These are phyloP conservation scores for Cylas formicarius DNA, from an alignment of 1,140 invertebrate species.

Conservation along the genomic window DNA sequence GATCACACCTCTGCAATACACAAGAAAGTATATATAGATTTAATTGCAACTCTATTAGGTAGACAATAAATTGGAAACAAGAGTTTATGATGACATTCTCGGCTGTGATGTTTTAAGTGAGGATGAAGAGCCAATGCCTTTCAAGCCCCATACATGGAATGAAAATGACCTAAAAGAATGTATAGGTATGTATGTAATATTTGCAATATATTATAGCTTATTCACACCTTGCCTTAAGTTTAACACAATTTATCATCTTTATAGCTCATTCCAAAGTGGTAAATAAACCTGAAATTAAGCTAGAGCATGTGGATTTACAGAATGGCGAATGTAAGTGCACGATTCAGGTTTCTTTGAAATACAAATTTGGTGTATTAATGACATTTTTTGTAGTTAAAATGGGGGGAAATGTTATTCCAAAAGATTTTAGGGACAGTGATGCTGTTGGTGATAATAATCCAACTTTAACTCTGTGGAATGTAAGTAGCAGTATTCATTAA, in stretches of 20 bases:
- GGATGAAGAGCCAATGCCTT: slow-evolving; percentile 26
- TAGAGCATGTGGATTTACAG: background rate
- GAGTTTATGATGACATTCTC: slow-evolving; percentile 22
- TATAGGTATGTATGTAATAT: too few species aligned
- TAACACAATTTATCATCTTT: slow-evolving; percentile 5
- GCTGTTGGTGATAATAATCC: slow-evolving; percentile 23
- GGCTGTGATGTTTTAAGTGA: slow-evolving; percentile 10
- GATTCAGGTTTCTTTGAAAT: slow-evolving; percentile 4
- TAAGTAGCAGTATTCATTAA: slow-evolving; percentile 8
- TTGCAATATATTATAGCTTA: background rate
- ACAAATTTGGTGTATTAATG: slow-evolving; percentile 2
- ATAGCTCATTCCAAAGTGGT: slow-evolving; percentile 11
- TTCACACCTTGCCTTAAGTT: background rate
- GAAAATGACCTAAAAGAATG: slow-evolving; percentile 14
- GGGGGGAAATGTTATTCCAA: slow-evolving; percentile 9
- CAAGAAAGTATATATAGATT: background rate
- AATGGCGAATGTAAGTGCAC: slow-evolving; percentile 10
- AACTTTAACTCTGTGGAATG: slow-evolving; percentile 24
- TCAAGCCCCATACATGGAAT: slow-evolving; percentile 21
- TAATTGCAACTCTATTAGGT: slow-evolving; percentile 13
- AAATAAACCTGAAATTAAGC: slow-evolving; percentile 10
- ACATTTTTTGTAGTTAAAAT: slow-evolving; percentile 20
- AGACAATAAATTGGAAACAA: slow-evolving; percentile 26
- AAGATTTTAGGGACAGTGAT: slow-evolving; percentile 19
- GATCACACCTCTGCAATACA: background rate